Percentiles rank a stretch among this genome's conserved stretches.
These are phyloP conservation scores for Tachina fera DNA, from an alignment of 2,888 invertebrate genomes.

Conservation along the genomic window DNA sequence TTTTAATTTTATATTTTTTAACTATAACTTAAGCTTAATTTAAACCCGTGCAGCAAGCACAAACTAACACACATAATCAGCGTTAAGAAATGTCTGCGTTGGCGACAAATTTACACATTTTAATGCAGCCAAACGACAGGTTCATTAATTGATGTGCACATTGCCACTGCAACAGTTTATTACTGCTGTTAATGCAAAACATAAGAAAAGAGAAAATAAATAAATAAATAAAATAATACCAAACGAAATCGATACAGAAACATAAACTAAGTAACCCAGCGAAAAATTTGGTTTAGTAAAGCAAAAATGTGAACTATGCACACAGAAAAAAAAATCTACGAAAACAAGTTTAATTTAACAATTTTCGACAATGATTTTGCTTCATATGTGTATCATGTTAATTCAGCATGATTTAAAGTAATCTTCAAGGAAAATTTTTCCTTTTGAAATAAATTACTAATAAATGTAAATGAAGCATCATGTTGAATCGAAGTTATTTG, in stretches of 20 bases:
- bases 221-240: no score
- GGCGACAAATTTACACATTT: conserved; percentile 80
- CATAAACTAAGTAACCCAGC: background rate
- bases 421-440: no score
- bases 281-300: background rate
- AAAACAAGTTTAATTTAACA: no score
- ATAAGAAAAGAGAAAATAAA: background rate
- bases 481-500: no score
- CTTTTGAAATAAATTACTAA: no score
- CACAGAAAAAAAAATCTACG: no score
- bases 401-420: no score
- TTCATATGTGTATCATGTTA: no score
- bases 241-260: background rate
- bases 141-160: conserved; percentile 81
- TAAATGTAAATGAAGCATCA: no score
- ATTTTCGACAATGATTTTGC: no score
- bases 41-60: background rate
- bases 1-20: background rate
- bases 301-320: no score
- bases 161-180: conserved; percentile 63
- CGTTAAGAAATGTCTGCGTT: conserved; percentile 72
- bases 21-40: background rate
- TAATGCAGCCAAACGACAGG: conserved; percentile 76
- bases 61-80: conserved; percentile 49
- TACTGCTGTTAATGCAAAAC: background rate